phyloP scores from a whole-genome alignment of 2,888 invertebrate species.

The Pristionchus japonicus region DNA sequence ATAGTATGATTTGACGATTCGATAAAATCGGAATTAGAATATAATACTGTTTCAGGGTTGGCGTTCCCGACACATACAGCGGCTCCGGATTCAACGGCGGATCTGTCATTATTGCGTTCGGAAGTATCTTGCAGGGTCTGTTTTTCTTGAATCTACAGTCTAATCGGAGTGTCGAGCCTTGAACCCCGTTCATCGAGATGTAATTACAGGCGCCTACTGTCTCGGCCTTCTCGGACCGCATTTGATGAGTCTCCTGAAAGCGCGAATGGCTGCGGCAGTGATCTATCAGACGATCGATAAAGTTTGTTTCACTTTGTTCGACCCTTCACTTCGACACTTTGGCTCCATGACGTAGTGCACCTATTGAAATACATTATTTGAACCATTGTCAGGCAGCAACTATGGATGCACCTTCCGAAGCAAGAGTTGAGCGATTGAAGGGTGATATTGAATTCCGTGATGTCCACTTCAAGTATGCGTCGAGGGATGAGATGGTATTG shows the following conservation, averaged over 20 bases:
- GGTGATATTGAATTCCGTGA: constrained; percentile 15
- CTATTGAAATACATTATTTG: too few relatives aligned
- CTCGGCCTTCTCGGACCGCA: constrained; percentile 26
- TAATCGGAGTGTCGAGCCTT: too few relatives aligned
- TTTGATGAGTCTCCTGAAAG: constrained; percentile 37
- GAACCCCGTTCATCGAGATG: too few relatives aligned
- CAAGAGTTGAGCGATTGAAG: background rate
- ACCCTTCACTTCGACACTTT: too few relatives aligned
- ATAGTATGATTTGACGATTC: background rate
- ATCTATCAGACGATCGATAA: constrained; percentile 42
- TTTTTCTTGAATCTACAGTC: too few relatives aligned
- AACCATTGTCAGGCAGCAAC: too few relatives aligned
- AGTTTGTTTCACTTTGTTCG: background rate
- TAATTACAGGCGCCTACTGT: background rate
- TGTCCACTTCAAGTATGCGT: constrained; percentile 20
- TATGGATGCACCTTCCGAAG: background rate
- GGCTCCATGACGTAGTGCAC: too few relatives aligned
- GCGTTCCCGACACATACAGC: background rate
- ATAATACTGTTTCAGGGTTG: too few relatives aligned
- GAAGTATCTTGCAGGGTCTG: background rate
- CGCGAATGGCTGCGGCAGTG: background rate
- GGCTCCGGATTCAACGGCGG: background rate
- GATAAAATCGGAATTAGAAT: too few relatives aligned
- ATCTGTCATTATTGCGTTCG: background rate
- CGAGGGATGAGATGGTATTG: background rate